phyloP scores from a whole-genome alignment of 64 coral and sea anemone species.

The Platygyra sinensis region DNA sequence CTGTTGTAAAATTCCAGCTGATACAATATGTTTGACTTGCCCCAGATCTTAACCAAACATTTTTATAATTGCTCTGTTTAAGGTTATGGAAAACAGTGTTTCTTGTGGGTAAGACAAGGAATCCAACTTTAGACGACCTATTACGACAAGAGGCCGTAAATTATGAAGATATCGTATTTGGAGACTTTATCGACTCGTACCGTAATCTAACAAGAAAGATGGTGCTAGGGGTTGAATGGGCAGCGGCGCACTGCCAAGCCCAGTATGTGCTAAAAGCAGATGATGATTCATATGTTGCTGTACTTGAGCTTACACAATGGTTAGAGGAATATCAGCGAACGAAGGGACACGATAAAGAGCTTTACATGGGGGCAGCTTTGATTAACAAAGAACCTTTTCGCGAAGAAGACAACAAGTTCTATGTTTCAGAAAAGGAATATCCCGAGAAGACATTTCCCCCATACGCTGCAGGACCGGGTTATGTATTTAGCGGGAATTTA shows the following conservation, averaged over 20 bases:
- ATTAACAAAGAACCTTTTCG: slow-evolving; percentile 2
- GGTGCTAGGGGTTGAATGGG: slow-evolving; percentile 56
- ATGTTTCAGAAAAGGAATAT: slow-evolving; percentile 38
- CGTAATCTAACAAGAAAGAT: slow-evolving; percentile 63
- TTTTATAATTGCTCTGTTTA: not conserved
- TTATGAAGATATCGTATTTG: slow-evolving; percentile 57
- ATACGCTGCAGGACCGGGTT: slow-evolving; percentile 59
- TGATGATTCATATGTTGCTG: slow-evolving; percentile 71
- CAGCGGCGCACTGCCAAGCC: slow-evolving; percentile 41
- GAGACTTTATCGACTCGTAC: slow-evolving; percentile 66
- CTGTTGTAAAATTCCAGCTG: no score
- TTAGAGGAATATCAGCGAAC: not conserved
- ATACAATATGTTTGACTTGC: not conserved
- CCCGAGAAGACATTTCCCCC: slow-evolving; percentile 24
- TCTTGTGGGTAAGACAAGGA: slow-evolving; percentile 43
- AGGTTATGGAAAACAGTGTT: slow-evolving; percentile 76
- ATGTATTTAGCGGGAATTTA: slow-evolving; percentile 66
- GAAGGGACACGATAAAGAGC: not conserved
- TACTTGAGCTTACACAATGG: slow-evolving; percentile 41
- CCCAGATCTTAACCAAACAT: not conserved
- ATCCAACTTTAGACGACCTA: slow-evolving; percentile 29
- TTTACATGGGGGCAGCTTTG: slow-evolving; percentile 52
- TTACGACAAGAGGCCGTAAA: slow-evolving; percentile 41
- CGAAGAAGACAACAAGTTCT: slow-evolving; percentile 29
- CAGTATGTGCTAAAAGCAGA: slow-evolving; percentile 70